Percentiles rank a stretch among this genome's conserved stretches.
Evolutionary conservation across 37 sponge, comb jelly and placozoan species (phyloP).

Genomic region (Dysidea cf. avara): DNA sequence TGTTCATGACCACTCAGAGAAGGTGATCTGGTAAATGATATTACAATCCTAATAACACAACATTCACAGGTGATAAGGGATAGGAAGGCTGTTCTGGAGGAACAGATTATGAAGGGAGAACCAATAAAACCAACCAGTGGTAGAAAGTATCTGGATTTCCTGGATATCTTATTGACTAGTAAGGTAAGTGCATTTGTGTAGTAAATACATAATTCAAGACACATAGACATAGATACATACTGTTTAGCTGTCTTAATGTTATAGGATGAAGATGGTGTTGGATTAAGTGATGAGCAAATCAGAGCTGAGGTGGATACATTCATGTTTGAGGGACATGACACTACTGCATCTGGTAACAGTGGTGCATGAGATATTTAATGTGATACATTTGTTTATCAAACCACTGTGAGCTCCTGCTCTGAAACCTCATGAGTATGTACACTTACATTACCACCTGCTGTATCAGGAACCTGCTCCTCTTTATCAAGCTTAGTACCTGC

Average conservation of each 20-base stretch:
- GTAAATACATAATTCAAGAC: background rate
- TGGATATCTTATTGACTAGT: constrained; percentile 71
- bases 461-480: too few species aligned
- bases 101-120: background rate
- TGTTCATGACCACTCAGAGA: constrained; percentile 76
- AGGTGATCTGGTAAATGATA: constrained; percentile 58
- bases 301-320: constrained; percentile 92
- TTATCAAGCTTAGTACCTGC: too few species aligned
- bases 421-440: too few species aligned
- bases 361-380: too few species aligned
- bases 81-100: constrained; percentile 15
- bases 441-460: too few species aligned
- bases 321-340: constrained; percentile 97
- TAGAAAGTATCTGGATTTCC: constrained; percentile 67
- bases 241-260: too few species aligned
- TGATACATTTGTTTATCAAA: too few species aligned
- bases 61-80: background rate
- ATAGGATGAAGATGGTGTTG: too few species aligned
- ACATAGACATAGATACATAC: background rate
- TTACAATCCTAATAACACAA: constrained; percentile 32
- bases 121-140: background rate
- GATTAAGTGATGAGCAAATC: constrained; percentile 63
- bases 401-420: too few species aligned
- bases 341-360: constrained; percentile 66
- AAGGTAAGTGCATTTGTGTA: constrained; percentile 36